Conservation (phyloP, 2,113 vertebrate species). For the Indicator indicator region DNA sequence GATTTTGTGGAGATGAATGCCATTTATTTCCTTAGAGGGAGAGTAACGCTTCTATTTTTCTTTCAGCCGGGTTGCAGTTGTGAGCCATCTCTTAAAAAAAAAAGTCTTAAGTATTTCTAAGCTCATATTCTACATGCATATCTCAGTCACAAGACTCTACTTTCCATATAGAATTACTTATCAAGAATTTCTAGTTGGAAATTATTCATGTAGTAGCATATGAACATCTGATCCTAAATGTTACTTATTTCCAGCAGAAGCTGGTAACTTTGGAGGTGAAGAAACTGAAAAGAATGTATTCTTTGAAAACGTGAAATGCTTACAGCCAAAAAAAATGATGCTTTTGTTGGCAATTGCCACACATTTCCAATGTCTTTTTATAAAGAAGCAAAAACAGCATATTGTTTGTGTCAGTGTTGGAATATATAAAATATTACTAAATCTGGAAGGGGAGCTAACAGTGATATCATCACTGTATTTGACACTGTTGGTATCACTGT, state of each 20-base stretch:
- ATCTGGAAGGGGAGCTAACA: not conserved
- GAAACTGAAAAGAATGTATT: not conserved
- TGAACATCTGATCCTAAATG: not conserved
- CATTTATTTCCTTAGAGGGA: not conserved
- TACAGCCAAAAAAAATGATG: not conserved
- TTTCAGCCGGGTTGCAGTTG: not conserved
- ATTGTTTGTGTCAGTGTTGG: not conserved
- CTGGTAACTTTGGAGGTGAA: not conserved
- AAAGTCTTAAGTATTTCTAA: not conserved
- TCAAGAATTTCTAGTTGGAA: not conserved
- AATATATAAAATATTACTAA: not conserved
- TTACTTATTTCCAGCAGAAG: not conserved
- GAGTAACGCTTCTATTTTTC: not conserved
- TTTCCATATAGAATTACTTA: not conserved
- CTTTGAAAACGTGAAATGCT: rapidly evolving
- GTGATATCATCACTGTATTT: rapidly evolving
- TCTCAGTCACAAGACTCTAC: not conserved
- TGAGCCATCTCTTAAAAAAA: not conserved
- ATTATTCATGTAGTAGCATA: rapidly evolving
- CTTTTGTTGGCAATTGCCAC: not conserved
- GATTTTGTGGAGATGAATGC: not conserved
- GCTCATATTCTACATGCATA: rapidly evolving
- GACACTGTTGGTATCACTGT: not conserved
- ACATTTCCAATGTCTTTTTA: not conserved
- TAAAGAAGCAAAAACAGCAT: not conserved